A percentile compares a stretch with the other conserved stretches of the same genome.
These are phyloP conservation scores for Gopherus evgoodei DNA, from an alignment of 2,113 vertebrate species.

Conservation along the genomic window DNA sequence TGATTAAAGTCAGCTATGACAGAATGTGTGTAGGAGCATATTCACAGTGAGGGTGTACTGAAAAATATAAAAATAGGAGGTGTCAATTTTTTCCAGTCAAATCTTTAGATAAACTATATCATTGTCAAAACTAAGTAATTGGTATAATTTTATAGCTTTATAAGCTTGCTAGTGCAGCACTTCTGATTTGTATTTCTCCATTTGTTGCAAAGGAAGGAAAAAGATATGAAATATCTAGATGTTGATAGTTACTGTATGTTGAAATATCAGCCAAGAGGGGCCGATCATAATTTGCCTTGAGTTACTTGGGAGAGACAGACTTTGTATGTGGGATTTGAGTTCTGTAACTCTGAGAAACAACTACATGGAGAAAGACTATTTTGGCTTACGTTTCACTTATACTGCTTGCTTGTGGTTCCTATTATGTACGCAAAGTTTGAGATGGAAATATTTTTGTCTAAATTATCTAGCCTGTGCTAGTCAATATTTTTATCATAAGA, in stretches of 20 bases:
- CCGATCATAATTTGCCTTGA: constrained; percentile 49
- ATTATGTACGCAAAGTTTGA: neutral
- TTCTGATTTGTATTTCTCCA: constrained; percentile 5
- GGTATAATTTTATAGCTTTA: constrained; percentile 19
- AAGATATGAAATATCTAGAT: constrained; percentile 50
- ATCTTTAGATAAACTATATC: neutral
- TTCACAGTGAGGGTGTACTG: neutral
- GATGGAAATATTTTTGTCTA: neutral
- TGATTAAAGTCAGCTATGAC: constrained; percentile 4
- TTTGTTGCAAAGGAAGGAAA: constrained; percentile 38
- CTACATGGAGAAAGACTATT: neutral
- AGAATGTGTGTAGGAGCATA: neutral
- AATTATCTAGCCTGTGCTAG: neutral
- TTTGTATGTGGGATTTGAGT: constrained; percentile 44
- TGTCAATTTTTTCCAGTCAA: constrained; percentile 9
- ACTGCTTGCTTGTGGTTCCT: neutral
- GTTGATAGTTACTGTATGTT: constrained; percentile 6
- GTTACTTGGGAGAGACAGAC: constrained; percentile 55
- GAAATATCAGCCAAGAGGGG: constrained; percentile 41
- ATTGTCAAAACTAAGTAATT: neutral
- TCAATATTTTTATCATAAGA: constrained; percentile 19
- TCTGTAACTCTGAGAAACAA: constrained; percentile 44
- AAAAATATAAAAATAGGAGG: neutral
- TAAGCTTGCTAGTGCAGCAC: constrained; percentile 26
- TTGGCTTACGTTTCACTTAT: constrained; percentile 5